Conservation (phyloP, 23 tunicate species). For the Diplosoma virens region DNA sequence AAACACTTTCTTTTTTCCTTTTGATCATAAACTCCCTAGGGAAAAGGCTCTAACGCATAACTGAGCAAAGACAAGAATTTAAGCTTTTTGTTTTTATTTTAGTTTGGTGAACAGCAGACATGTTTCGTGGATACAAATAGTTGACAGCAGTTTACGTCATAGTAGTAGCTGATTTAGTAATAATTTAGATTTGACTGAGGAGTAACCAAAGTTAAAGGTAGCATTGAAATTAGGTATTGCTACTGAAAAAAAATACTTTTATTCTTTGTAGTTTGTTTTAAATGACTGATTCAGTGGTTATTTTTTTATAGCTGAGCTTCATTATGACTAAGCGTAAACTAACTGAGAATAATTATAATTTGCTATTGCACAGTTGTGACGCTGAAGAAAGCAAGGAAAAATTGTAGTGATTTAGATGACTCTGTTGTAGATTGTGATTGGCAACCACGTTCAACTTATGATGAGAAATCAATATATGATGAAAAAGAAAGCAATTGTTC, state of each 20-base stretch:
- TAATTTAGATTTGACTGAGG: not conserved
- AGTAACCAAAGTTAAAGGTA: not conserved
- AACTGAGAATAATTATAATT: not conserved
- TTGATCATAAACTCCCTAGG: not conserved
- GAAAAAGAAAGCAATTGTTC: not conserved
- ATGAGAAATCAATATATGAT: not conserved
- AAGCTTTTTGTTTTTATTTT: not conserved
- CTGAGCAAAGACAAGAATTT: not conserved
- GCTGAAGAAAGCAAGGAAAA: not conserved
- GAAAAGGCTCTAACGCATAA: not conserved
- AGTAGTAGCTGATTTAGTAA: not conserved
- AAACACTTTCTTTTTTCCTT: not conserved
- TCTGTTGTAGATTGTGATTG: not conserved
- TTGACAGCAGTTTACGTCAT: not conserved
- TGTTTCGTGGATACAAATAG: not conserved
- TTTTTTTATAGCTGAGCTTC: not conserved
- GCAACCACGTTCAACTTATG: not conserved
- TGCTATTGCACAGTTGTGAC: not conserved
- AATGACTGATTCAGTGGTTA: not conserved
- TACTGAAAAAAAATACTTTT: not conserved
- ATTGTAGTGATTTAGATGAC: not conserved
- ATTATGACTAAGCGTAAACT: not conserved
- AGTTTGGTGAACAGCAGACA: not conserved
- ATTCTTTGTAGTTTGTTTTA: too few relatives aligned
- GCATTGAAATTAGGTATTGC: not conserved